These are phyloP conservation scores for Leptothorax acervorum DNA, from an alignment of 2,888 invertebrate genomes.

Conservation along the genomic window DNA sequence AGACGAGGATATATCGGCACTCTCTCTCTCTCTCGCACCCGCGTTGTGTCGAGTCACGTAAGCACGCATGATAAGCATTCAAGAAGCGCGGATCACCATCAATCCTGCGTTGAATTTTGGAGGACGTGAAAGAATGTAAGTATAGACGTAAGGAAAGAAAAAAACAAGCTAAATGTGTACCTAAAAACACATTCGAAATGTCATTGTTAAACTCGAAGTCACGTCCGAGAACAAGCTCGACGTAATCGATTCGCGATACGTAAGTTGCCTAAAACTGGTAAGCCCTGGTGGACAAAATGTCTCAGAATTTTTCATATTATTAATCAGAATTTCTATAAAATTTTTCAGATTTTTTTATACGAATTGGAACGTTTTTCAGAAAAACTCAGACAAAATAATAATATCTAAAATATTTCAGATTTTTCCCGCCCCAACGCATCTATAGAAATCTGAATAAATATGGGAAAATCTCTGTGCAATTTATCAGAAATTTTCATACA, in stretches of 20 bases:
- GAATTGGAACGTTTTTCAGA: too few species aligned
- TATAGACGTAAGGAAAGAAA: neutral
- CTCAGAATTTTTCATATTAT: too few species aligned
- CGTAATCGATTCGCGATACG: neutral
- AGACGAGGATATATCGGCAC: constrained; percentile 1
- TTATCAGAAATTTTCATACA: too few species aligned
- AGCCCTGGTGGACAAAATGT: too few species aligned
- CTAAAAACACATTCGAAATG: neutral
- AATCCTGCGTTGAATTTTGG: neutral
- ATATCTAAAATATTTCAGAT: too few species aligned
- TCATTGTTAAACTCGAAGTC: neutral
- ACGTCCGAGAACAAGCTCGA: neutral
- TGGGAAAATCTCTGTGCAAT: too few species aligned
- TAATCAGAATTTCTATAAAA: too few species aligned
- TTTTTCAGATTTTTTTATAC: too few species aligned
- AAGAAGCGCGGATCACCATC: neutral
- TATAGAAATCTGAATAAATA: too few species aligned
- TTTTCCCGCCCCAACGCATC: too few species aligned
- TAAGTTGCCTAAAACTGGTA: neutral
- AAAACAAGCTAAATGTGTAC: neutral
- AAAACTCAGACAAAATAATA: too few species aligned
- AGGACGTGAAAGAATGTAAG: constrained; percentile 10
- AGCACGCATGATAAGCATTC: constrained; percentile 33
- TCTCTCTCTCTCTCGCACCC: neutral
- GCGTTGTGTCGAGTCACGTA: constrained; percentile 26